Base-by-base conservation (phyloP, 2,113 vertebrate genomes). In the Gulo gulo region DNA sequence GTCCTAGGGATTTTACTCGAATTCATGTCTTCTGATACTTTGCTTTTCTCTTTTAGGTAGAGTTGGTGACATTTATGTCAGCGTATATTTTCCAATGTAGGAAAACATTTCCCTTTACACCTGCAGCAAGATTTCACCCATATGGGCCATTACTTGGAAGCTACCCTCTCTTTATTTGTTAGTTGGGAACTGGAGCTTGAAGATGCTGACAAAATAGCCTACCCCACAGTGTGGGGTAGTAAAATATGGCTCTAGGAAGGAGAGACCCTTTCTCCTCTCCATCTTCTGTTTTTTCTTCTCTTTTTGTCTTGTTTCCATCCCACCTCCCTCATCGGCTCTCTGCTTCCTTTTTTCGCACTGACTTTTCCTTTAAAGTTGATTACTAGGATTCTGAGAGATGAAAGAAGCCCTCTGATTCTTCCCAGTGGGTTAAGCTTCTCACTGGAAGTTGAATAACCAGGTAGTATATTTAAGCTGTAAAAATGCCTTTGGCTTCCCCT, bases 101-200 rank as follows among this genome's bases (percentile, higher is more conserved):
- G 39, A 55, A 95, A 74, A 24, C 12, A 13, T 18, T 97, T 95
- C 24, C 16, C n/a, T 98, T 97, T 93, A 52, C 1, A 73, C 34
- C 14, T 63, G 15, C 14, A 47, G 59, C n/a, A 13, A 84, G 4
- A 55, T 10, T 81, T 76, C 63, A 69, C 13, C 10, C 20, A 63
- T n/a, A 2, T n/a, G n/a, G 20, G 36, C 82, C 67, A 97, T 94
- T 74, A 29, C 47, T 6, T 88, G 14, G 73, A 93, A 88, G 34
- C 7, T 9, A 29, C 9, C 8, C 78, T 0, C 14, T 65, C 2
- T 87, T 69, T 84, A 14, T 31, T 1, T 7, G 14, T 94, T 65
- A 15, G 2, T 42, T 89, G 29, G 61, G 71, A 89, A 76, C 26
- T 50, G 36, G 47, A 57, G 14, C 31, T 69, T 3, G 57, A 86